Percentiles rank a stretch among this genome's conserved stretches.
Evolutionary conservation across 2,888 invertebrate species (phyloP).

Genomic region (Steinernema carpocapsae): DNA sequence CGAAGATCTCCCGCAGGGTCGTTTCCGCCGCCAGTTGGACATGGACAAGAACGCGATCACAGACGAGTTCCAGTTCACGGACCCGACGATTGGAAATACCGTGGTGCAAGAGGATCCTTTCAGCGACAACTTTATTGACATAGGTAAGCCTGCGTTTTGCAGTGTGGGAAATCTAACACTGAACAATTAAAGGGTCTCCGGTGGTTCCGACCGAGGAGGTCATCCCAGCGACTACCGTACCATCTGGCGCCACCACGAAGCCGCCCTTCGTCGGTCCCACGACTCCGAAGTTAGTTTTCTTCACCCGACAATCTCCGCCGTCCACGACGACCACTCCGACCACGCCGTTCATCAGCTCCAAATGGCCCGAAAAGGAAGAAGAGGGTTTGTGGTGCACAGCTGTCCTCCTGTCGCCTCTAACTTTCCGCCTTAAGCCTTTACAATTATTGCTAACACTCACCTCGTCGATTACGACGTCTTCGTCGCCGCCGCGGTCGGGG

Average conservation of each 20-base stretch:
- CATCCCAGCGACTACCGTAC: background rate
- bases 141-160: background rate
- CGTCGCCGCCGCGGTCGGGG: too few relatives aligned
- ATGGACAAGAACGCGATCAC: background rate
- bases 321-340: background rate
- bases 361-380: conserved; percentile 10
- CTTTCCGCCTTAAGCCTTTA: conserved; percentile 12
- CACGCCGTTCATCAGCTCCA: conserved; percentile 7
- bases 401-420: conserved; percentile 1
- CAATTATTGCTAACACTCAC: conserved; percentile 12
- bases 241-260: background rate
- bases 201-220: conserved; percentile 3
- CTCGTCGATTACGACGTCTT: background rate
- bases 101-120: background rate
- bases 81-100: background rate
- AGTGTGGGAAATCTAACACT: background rate
- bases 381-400: conserved; percentile 21
- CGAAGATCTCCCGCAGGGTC: background rate
- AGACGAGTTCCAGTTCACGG: conserved; percentile 24
- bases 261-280: background rate
- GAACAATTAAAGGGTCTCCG: conserved; percentile 2
- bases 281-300: background rate
- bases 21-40: conserved; percentile 5
- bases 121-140: background rate
- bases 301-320: background rate